A percentile compares a stretch with the other conserved stretches of the same genome.
These are phyloP conservation scores for Palythoa caribaeorum DNA, from an alignment of 92 coral and sea anemone genomes.

Conservation along the genomic window DNA sequence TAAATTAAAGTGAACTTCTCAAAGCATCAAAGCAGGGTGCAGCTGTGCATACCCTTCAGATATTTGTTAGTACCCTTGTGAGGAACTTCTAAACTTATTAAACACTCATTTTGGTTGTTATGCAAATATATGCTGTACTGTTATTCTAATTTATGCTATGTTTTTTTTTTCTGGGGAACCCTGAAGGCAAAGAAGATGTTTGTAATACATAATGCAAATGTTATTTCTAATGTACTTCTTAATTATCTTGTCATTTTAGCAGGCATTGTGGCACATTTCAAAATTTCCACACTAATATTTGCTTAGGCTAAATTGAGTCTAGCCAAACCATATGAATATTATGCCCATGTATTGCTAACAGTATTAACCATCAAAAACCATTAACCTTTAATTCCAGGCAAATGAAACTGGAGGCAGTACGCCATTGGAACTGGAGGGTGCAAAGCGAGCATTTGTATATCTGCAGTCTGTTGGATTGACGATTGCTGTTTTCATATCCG, in stretches of 20 bases:
- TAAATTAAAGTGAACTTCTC: not conserved
- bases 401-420: conserved; percentile 65
- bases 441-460: conserved; percentile 59
- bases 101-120: not conserved
- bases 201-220: not conserved
- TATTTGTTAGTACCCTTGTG: not conserved
- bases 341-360: too few species aligned
- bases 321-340: too few species aligned
- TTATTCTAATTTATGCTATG: not conserved
- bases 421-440: conserved; percentile 70
- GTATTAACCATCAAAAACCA: not conserved
- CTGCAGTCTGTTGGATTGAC: conserved; percentile 32
- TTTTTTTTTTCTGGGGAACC: not conserved
- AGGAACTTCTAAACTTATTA: not conserved
- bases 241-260: not conserved
- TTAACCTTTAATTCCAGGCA: conserved; percentile 37
- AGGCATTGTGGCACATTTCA: not conserved
- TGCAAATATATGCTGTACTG: not conserved
- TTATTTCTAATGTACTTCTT: not conserved
- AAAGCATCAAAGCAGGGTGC: not conserved
- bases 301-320: too few species aligned
- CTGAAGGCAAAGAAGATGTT: not conserved
- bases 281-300: too few species aligned
- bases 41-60: not conserved
- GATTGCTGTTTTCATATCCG: conserved; percentile 27